A percentile compares a stretch with the other conserved stretches of the same genome.
phyloP scores from a whole-genome alignment of 30 jellyfish, hydroid and myxozoan species.

The Cassiopea xamachana region DNA sequence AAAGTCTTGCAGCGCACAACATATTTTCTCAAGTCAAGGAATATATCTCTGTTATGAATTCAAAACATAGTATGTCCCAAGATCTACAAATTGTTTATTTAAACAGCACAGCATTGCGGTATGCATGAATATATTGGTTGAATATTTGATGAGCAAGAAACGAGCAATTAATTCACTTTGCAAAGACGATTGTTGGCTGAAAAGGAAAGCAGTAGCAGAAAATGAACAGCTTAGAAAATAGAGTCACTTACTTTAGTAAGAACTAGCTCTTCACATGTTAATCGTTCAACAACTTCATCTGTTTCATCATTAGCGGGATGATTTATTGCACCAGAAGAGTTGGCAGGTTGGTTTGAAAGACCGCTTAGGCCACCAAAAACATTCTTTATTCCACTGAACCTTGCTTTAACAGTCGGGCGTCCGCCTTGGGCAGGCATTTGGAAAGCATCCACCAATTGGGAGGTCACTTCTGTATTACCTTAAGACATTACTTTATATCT shows the following conservation, averaged over 20 bases:
- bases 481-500: neutral
- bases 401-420: constrained; percentile 50
- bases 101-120: neutral
- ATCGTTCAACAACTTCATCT: constrained; percentile 48
- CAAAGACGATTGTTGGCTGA: neutral
- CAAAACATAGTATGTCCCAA: neutral
- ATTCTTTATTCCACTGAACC: constrained; percentile 68
- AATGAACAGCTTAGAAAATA: neutral
- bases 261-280: constrained; percentile 68
- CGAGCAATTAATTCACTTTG: neutral
- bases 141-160: neutral
- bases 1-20: neutral
- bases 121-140: neutral
- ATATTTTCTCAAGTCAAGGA: neutral
- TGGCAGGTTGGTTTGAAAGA: constrained; percentile 4
- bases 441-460: constrained; percentile 28
- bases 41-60: neutral
- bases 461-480: neutral
- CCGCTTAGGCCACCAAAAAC: constrained; percentile 57
- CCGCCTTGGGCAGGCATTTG: constrained; percentile 77
- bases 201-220: neutral
- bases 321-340: constrained; percentile 1
- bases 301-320: constrained; percentile 17
- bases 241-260: constrained; percentile 62
- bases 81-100: neutral